Evolutionary conservation across 2,888 invertebrate species (phyloP), one percentile per base, ranked within the genome.

Genomic region (Nemurella pictetii): DNA sequence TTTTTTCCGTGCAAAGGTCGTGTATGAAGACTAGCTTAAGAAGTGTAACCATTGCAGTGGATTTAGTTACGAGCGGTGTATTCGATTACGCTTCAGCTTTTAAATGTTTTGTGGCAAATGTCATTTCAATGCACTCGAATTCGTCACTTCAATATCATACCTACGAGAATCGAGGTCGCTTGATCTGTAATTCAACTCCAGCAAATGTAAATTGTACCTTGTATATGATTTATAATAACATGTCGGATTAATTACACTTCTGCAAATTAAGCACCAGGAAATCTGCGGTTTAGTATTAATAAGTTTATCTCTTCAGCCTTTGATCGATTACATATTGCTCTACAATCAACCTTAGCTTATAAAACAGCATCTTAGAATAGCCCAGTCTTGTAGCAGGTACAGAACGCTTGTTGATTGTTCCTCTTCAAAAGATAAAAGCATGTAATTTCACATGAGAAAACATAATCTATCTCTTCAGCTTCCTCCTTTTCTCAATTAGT

Each of bases 401-500:
- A 32, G 32, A 32, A 32, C 32, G 32, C 9, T 32, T 32, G 4
- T 55, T 55, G 55, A 55, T 20, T 15, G 55, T 20, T 20, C 55
- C 55, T 55, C 55, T 55, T 3, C 55, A 55, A 12, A 12, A 55
- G 55, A 55, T 55, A 55, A 55, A 55, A 55, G 55, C 55, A 55
- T 55, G 55, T 55, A 55, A 55, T 55, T 55, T 55, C 55, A 55
- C 55, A 55, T 55, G 55, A 55, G 55, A 55, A 55, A 55, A 55
- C 55, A 55, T 55, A 55, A 55, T 55, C 55, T 55, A 55, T 55
- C 55, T 55, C 55, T 55, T 55, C 55, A 20, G 55, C 55, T 55
- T 55, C 55, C 55, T 55, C 55, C 55, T 55, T 55, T 55, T 55
- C 55, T 15, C 55, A 55, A 78, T 78, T 78, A 78, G 30, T 27